Percentiles rank a stretch among this genome's conserved stretches.
Conservation (phyloP, 2,797 vertebrate species). For the Falco novaeseelandiae region DNA sequence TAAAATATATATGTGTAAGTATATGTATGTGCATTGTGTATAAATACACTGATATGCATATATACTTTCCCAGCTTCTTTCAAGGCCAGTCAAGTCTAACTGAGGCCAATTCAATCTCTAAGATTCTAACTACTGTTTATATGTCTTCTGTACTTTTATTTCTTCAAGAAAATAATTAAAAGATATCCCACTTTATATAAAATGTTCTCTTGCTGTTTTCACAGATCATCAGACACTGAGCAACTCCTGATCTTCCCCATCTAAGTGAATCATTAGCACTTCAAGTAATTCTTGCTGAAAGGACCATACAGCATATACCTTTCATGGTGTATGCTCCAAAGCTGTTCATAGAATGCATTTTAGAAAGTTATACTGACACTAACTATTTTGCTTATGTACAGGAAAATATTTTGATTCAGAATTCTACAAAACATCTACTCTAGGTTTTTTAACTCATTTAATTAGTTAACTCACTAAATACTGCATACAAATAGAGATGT, state of each 20-base stretch:
- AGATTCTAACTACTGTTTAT: neutral
- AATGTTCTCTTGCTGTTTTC: neutral
- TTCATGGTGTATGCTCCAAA: neutral
- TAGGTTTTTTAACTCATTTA: neutral
- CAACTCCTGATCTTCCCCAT: neutral
- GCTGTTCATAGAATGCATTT: neutral
- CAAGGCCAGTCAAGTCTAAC: neutral
- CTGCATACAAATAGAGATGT: neutral
- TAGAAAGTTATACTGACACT: neutral
- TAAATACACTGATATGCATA: neutral
- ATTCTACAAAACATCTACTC: neutral
- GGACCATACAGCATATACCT: neutral
- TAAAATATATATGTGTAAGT: neutral
- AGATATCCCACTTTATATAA: neutral
- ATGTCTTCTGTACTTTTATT: neutral
- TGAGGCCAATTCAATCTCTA: neutral
- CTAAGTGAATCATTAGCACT: constrained; percentile 23
- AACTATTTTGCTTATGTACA: neutral
- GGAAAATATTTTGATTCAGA: neutral
- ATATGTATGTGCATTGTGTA: neutral
- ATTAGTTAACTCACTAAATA: neutral
- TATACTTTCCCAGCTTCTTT: neutral
- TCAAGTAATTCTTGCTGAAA: neutral
- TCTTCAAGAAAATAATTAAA: neutral
- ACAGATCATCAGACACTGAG: neutral